Conservation (phyloP, 1,140 invertebrate species). For the Oedothorax gibbosus region DNA sequence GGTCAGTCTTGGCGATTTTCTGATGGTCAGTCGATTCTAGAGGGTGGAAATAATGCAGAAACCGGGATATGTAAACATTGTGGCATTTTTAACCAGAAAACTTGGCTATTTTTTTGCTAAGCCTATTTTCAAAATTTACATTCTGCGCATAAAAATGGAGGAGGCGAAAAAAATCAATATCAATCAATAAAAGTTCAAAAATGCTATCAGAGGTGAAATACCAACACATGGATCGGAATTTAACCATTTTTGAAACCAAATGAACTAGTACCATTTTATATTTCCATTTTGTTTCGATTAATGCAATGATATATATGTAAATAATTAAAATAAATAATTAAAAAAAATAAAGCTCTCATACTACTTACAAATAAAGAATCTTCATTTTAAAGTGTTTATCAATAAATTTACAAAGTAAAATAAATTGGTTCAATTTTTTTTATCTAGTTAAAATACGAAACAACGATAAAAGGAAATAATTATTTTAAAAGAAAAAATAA, state of each 20-base stretch:
- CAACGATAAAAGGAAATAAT: background rate
- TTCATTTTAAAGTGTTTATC: too few species aligned
- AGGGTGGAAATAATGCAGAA: background rate
- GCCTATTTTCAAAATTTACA: constrained; percentile 59
- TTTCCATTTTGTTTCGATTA: too few species aligned
- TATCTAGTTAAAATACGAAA: too few species aligned
- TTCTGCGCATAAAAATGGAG: constrained; percentile 60
- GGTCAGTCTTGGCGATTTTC: background rate
- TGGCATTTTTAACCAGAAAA: constrained; percentile 31
- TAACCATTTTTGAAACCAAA: too few species aligned
- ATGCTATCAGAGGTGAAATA: too few species aligned
- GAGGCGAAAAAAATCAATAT: constrained; percentile 42
- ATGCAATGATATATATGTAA: too few species aligned
- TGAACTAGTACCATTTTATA: too few species aligned
- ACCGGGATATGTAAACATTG: constrained; percentile 39
- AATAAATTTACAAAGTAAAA: too few species aligned
- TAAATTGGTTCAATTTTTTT: too few species aligned
- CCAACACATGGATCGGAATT: background rate
- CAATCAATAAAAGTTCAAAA: constrained; percentile 35
- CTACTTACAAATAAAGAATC: too few species aligned
- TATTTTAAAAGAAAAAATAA: background rate
- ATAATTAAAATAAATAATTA: too few species aligned
- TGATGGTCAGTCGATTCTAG: background rate
- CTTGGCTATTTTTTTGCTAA: constrained; percentile 52
- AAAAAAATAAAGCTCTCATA: too few species aligned